Conservation (phyloP, 2,797 vertebrate species). For the Octomys mimax region DNA sequence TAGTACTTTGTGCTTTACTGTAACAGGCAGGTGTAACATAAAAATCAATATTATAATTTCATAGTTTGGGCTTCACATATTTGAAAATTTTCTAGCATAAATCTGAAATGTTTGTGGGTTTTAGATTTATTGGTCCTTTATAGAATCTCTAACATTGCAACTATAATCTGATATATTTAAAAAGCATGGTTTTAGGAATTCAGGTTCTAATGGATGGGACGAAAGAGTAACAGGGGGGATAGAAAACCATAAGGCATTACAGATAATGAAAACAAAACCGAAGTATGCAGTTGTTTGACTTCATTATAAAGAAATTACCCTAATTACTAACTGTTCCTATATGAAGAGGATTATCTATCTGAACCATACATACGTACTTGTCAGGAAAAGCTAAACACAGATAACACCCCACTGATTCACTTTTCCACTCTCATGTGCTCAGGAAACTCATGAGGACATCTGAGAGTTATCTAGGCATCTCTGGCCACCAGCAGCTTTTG, state of each 20-base stretch:
- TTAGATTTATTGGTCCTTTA: slow-evolving; percentile 53
- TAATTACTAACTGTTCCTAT: neutral
- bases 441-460: neutral
- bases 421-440: fast-evolving
- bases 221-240: neutral
- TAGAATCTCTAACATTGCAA: slow-evolving; percentile 47
- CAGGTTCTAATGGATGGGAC: slow-evolving; percentile 59
- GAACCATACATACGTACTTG: fast-evolving
- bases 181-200: slow-evolving; percentile 54
- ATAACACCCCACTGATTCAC: fast-evolving
- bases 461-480: fast-evolving
- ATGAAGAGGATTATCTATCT: fast-evolving
- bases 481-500: neutral
- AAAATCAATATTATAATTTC: slow-evolving; percentile 22
- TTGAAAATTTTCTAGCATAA: slow-evolving; percentile 31
- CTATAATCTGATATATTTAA: slow-evolving; percentile 51
- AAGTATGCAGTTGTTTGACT: slow-evolving; percentile 31
- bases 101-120: slow-evolving; percentile 48
- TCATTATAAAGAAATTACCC: neutral
- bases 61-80: neutral
- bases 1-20: neutral
- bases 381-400: neutral
- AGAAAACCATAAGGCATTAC: neutral
- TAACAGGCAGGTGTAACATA: slow-evolving; percentile 29
- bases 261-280: slow-evolving; percentile 39